These are phyloP conservation scores for Delia radicum DNA, from an alignment of 1,140 invertebrate genomes.

Conservation along the genomic window DNA sequence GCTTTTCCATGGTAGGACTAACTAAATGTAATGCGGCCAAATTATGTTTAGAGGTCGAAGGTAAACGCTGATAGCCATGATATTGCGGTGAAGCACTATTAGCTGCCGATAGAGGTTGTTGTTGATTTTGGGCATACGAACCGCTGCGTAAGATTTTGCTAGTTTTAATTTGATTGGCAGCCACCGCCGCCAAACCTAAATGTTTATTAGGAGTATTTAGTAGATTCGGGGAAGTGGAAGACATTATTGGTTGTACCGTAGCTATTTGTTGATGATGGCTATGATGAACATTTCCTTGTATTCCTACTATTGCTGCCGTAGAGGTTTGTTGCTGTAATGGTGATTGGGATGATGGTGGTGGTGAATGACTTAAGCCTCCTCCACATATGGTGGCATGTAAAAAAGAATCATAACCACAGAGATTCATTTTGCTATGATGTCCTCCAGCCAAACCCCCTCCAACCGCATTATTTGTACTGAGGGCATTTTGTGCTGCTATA, in stretches of 20 bases:
- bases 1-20: slow-evolving; percentile 24
- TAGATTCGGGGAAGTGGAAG: slow-evolving; percentile 23
- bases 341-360: slow-evolving; percentile 21
- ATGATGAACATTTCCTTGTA: slow-evolving; percentile 17
- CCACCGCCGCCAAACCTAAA: not conserved
- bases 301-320: slow-evolving; percentile 27
- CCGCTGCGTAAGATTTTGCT: slow-evolving; percentile 32
- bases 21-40: slow-evolving; percentile 28
- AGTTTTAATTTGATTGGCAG: slow-evolving; percentile 23
- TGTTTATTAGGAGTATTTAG: not conserved
- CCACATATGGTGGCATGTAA: slow-evolving; percentile 62
- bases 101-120: not conserved
- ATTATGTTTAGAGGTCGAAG: slow-evolving; percentile 27
- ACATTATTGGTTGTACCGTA: slow-evolving; percentile 48
- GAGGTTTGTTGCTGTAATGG: slow-evolving; percentile 42
- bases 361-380: slow-evolving; percentile 37
- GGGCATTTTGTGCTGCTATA: slow-evolving; percentile 46
- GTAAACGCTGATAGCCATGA: slow-evolving; percentile 44
- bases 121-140: slow-evolving; percentile 19
- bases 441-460: not conserved
- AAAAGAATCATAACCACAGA: slow-evolving; percentile 64
- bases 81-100: slow-evolving; percentile 29
- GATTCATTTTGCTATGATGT: slow-evolving; percentile 58
- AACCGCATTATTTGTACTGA: slow-evolving; percentile 18
- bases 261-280: slow-evolving; percentile 39